Evolutionary conservation across 2,797 vertebrate species (phyloP), one percentile per base, ranked within the genome.

Genomic region (Alexandromys oeconomus): DNA sequence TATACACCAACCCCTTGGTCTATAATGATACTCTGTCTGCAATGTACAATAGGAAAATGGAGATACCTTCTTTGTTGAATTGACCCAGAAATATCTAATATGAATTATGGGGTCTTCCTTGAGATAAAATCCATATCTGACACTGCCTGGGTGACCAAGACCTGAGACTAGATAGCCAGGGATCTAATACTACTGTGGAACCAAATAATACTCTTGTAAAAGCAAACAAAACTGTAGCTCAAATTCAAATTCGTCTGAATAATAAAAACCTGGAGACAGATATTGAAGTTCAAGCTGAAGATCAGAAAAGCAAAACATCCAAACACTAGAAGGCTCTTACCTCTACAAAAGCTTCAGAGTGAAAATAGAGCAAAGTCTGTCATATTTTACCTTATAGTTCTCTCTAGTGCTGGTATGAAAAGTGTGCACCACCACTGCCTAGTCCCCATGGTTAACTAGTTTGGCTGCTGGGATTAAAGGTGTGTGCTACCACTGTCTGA

Each of bases 281-380:
- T 57, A 57, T 57, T 57, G 1, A 5, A 1, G 54, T 19, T 57
- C 1, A 51, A 57, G 54, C 15, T 19, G 54, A 57, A 57, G 54
- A 57, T 0, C 54, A 57, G 1, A 19, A 57, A 57, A 57, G 17
- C 54, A 57, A 57, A 57, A 1, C 1, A 54, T 1, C 15, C 17
- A 54, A 54, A 0, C 54, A 54, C 1, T 54, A 19, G 54, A 1
- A 1, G 1, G 54, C 17, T 54, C 17, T 54, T 54, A 4, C 17
- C 54, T 54, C 54, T 54, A 54, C 54, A 54, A 54, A 4, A 54
- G 5, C 15, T 54, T 17, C 15, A 54, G 54, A 54, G 15, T 54
- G 54, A 54, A 5, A 54, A 54, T 5, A 54, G 54, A 54, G 54
- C 54, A 17, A 54, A 15, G 5, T 54, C 54, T 54, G 1, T 54